These are phyloP conservation scores for Spondyliosoma cantharus DNA, from an alignment of 2,797 vertebrate species.

Conservation along the genomic window DNA sequence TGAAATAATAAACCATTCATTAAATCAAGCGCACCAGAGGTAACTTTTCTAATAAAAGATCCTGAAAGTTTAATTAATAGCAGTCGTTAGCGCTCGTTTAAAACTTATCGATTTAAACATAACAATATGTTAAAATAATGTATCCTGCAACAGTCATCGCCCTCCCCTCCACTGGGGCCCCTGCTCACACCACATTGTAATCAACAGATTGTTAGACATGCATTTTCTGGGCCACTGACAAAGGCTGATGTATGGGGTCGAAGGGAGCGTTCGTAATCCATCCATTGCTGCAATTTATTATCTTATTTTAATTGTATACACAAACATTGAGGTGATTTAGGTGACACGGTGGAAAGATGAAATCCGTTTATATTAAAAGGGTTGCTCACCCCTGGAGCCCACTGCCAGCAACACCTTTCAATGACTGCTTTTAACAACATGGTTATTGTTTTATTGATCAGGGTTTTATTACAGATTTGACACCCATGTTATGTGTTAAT, in stretches of 20 bases:
- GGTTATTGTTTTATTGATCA: slow-evolving; percentile 99
- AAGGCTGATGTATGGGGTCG: slow-evolving; percentile 96
- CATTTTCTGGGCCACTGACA: slow-evolving; percentile 97
- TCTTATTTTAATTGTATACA: slow-evolving; percentile 99
- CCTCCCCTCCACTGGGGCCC: slow-evolving; percentile 64
- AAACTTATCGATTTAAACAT: slow-evolving; percentile 87
- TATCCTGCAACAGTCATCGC: slow-evolving; percentile 80
- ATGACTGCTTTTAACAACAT: slow-evolving; percentile 99
- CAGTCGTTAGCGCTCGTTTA: slow-evolving; percentile 83
- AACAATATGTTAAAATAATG: slow-evolving; percentile 87
- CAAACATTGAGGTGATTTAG: slow-evolving; percentile 99
- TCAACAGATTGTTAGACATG: slow-evolving; percentile 99
- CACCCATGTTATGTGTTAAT: slow-evolving; percentile 99
- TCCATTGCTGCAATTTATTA: slow-evolving; percentile 98
- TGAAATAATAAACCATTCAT: slow-evolving; percentile 85
- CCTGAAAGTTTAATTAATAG: slow-evolving; percentile 85
- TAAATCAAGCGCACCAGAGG: slow-evolving; percentile 81
- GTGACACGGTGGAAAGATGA: slow-evolving; percentile 99
- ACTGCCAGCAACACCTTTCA: slow-evolving; percentile 92
- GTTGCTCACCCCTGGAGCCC: slow-evolving; percentile 98
- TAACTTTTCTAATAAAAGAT: slow-evolving; percentile 83
- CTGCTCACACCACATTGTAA: slow-evolving; percentile 89
- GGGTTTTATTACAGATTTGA: slow-evolving; percentile 98
- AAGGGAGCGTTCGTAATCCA: slow-evolving; percentile 93
- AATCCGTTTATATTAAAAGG: slow-evolving; percentile 99